These are phyloP conservation scores for Chalcosyrphus nemorum DNA, from an alignment of 2,888 invertebrate genomes.

Conservation along the genomic window DNA sequence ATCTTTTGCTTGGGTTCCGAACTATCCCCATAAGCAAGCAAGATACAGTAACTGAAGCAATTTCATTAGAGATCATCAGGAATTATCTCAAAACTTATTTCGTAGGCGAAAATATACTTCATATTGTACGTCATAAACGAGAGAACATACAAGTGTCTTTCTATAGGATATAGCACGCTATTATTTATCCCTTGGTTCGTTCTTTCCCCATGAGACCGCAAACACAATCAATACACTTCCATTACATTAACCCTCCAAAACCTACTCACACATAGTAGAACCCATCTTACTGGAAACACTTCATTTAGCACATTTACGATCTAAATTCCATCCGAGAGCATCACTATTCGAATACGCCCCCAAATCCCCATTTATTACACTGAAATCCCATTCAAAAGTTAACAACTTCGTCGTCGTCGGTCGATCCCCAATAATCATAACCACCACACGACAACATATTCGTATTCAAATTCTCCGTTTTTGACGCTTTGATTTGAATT, in stretches of 20 bases:
- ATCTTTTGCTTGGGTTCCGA: too few relatives aligned
- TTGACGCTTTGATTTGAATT: neutral
- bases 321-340: neutral
- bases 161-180: neutral
- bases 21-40: too few relatives aligned
- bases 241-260: neutral
- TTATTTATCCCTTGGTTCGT: neutral
- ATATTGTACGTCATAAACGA: too few relatives aligned
- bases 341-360: neutral
- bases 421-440: slow-evolving; percentile 4
- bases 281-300: neutral
- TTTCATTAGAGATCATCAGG: too few relatives aligned
- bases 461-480: neutral
- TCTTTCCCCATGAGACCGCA: neutral
- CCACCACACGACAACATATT: neutral
- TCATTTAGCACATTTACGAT: neutral
- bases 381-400: slow-evolving; percentile 8
- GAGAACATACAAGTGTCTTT: neutral
- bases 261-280: neutral
- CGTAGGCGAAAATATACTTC: too few relatives aligned
- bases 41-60: too few relatives aligned
- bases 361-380: neutral
- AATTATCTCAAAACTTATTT: neutral
- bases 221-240: neutral
- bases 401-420: neutral